Conservation (phyloP, 2,888 invertebrate genomes). For the Ophonus ardosiacus region DNA sequence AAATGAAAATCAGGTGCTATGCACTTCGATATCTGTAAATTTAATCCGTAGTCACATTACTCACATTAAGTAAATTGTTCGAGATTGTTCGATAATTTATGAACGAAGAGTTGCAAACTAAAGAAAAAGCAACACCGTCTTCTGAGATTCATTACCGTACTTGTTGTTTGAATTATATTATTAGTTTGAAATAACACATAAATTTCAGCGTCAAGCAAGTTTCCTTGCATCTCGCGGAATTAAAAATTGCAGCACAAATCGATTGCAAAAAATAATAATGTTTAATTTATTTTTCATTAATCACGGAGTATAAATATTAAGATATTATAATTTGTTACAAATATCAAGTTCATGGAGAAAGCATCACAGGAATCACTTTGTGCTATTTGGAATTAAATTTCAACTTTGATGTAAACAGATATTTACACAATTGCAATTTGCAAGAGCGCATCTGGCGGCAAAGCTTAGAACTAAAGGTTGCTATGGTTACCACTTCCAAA, state of each 20-base stretch:
- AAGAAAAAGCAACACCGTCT: constrained; percentile 37
- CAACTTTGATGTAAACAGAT: no score
- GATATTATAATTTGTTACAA: no score
- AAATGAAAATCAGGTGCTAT: constrained; percentile 39
- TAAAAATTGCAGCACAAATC: background rate
- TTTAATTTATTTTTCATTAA: no score
- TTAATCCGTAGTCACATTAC: constrained; percentile 19
- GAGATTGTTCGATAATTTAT: constrained; percentile 37
- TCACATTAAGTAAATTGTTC: constrained; percentile 40
- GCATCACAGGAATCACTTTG: no score
- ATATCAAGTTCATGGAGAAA: no score
- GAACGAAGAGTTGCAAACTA: constrained; percentile 26
- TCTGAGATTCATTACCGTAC: constrained; percentile 36
- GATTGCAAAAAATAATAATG: no score
- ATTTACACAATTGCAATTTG: no score
- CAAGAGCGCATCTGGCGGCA: no score
- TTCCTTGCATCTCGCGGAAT: background rate
- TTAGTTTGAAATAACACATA: constrained; percentile 56
- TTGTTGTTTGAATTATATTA: constrained; percentile 51
- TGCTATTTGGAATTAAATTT: no score
- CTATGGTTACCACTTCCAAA: no score
- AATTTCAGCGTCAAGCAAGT: constrained; percentile 26
- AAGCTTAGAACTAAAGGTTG: no score
- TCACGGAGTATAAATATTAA: no score
- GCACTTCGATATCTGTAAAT: constrained; percentile 31